A percentile compares a stretch with the other conserved stretches of the same genome.
These are phyloP conservation scores for Strigops habroptila DNA, from an alignment of 2,113 vertebrate genomes.

Conservation along the genomic window DNA sequence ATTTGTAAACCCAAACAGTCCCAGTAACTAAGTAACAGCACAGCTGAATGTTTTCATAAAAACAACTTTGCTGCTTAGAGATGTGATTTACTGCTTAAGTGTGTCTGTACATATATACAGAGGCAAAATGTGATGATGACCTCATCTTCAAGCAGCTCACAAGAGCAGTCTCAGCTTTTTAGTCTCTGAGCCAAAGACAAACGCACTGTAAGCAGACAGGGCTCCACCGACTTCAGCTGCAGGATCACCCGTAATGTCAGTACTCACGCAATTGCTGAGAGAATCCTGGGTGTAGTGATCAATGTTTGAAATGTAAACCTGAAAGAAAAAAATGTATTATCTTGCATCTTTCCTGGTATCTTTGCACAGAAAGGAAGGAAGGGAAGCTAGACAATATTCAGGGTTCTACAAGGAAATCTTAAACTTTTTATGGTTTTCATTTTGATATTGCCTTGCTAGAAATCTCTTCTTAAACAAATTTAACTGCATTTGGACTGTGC, in stretches of 20 bases:
- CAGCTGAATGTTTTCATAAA: slow-evolving; percentile 53
- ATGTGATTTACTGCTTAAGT: slow-evolving; percentile 46
- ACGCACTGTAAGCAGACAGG: not conserved
- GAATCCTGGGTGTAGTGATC: not conserved
- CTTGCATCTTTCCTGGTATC: not conserved
- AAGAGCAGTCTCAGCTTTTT: not conserved
- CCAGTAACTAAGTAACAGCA: slow-evolving; percentile 42
- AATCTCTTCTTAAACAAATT: not conserved
- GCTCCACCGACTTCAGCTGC: not conserved
- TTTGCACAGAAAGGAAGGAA: not conserved
- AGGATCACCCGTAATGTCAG: not conserved
- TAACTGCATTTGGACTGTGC: not conserved
- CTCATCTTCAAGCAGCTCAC: slow-evolving; percentile 15
- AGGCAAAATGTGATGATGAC: slow-evolving; percentile 51
- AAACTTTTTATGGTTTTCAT: not conserved
- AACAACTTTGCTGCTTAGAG: slow-evolving; percentile 45
- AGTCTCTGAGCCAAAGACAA: not conserved
- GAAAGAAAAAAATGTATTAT: not conserved
- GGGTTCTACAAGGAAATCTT: not conserved
- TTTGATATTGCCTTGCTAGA: not conserved
- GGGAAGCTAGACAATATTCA: not conserved
- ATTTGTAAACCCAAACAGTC: slow-evolving; percentile 27
- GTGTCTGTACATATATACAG: not conserved
- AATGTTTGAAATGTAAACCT: not conserved
- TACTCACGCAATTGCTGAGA: not conserved